Conservation (phyloP, 2,888 invertebrate species). For the Tuta absoluta region DNA sequence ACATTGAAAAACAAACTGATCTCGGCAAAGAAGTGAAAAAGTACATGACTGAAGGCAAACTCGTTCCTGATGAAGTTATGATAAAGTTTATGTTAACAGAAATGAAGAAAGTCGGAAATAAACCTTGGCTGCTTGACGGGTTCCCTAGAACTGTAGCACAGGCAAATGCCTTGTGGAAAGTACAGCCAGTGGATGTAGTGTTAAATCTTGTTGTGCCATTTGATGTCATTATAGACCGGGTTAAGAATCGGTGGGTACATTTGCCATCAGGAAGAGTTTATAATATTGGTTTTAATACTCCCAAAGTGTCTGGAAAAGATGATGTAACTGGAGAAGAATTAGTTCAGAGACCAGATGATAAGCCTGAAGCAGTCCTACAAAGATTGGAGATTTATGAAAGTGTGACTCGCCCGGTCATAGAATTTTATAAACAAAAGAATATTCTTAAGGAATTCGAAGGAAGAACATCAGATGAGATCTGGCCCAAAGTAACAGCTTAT, state of each 20-base stretch:
- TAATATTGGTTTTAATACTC: slow-evolving; percentile 95
- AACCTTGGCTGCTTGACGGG: slow-evolving; percentile 92
- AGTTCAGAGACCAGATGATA: slow-evolving; percentile 94
- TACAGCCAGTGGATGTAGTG: slow-evolving; percentile 89
- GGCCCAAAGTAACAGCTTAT: slow-evolving; percentile 87
- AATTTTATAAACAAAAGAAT: slow-evolving; percentile 87
- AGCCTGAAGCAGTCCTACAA: slow-evolving; percentile 90
- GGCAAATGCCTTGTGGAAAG: slow-evolving; percentile 87
- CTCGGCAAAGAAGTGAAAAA: slow-evolving; percentile 86
- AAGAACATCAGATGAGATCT: slow-evolving; percentile 94
- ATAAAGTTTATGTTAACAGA: slow-evolving; percentile 90
- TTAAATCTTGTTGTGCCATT: slow-evolving; percentile 94
- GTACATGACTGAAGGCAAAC: slow-evolving; percentile 87
- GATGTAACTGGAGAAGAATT: slow-evolving; percentile 95
- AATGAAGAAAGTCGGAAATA: slow-evolving; percentile 80
- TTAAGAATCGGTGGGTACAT: slow-evolving; percentile 95
- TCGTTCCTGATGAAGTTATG: slow-evolving; percentile 95
- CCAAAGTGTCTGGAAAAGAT: slow-evolving; percentile 92
- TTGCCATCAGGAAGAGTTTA: slow-evolving; percentile 95
- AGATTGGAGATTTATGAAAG: slow-evolving; percentile 89
- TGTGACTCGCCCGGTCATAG: slow-evolving; percentile 90
- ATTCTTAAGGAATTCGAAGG: slow-evolving; percentile 92
- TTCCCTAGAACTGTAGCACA: slow-evolving; percentile 91
- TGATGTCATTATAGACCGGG: slow-evolving; percentile 90
- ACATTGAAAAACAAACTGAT: slow-evolving; percentile 88